A percentile compares a stretch with the other conserved stretches of the same genome.
Conservation (phyloP, 2,113 vertebrate species). For the Hemicordylus capensis region DNA sequence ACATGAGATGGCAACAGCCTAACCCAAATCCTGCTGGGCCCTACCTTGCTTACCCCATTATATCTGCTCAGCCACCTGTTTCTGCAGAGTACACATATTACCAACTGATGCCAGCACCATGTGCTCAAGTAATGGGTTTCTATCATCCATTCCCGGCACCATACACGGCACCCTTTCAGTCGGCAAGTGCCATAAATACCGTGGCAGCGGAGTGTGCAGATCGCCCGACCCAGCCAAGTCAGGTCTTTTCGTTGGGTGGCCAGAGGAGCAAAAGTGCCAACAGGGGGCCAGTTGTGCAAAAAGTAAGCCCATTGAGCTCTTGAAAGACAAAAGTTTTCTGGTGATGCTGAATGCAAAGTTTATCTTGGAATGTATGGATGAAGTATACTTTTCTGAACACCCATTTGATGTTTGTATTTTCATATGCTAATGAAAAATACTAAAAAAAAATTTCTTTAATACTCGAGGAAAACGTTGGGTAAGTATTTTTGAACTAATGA, state of each 20-base stretch:
- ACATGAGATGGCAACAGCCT: slow-evolving; percentile 95
- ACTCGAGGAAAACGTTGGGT: too few species aligned
- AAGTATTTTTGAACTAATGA: neutral
- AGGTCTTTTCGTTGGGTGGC: slow-evolving; percentile 79
- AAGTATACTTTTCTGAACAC: neutral
- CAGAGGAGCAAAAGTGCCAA: slow-evolving; percentile 85
- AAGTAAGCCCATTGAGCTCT: slow-evolving; percentile 76
- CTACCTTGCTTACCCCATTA: slow-evolving; percentile 94
- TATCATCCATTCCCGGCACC: slow-evolving; percentile 92
- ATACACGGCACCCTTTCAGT: slow-evolving; percentile 86
- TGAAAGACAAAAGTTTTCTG: neutral
- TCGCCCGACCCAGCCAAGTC: slow-evolving; percentile 78
- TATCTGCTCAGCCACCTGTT: slow-evolving; percentile 92
- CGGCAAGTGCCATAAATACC: slow-evolving; percentile 81
- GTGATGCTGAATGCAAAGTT: neutral
- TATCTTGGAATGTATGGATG: neutral
- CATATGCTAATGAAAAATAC: too few species aligned
- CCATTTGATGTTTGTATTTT: neutral
- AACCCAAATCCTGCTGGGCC: slow-evolving; percentile 87
- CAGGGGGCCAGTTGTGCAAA: slow-evolving; percentile 81
- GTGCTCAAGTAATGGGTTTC: slow-evolving; percentile 96
- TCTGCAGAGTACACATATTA: slow-evolving; percentile 95
- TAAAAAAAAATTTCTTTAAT: too few species aligned
- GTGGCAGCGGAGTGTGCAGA: slow-evolving; percentile 87
- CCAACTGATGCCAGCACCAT: slow-evolving; percentile 93